phyloP scores from a whole-genome alignment of 2,797 vertebrate genomes.

The Sebastes iracundus region DNA sequence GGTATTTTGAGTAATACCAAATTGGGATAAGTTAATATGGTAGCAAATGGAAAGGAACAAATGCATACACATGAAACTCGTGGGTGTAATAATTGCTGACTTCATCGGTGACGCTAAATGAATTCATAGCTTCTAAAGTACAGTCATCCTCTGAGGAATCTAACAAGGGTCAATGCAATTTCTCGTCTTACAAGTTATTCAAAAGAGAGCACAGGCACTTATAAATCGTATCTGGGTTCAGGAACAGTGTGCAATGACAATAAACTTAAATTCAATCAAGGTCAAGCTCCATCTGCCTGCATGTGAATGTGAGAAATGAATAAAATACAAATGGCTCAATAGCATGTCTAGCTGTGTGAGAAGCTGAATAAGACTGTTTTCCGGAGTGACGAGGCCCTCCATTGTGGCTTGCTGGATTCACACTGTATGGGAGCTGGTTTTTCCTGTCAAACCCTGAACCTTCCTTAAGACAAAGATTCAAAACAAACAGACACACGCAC shows the following conservation, averaged over 20 bases:
- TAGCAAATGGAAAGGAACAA: conserved; percentile 68
- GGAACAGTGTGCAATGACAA: background rate
- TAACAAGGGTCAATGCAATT: background rate
- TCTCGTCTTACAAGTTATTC: conserved; percentile 15
- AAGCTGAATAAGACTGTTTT: conserved; percentile 55
- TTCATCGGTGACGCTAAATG: conserved; percentile 13
- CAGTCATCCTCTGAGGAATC: conserved; percentile 24
- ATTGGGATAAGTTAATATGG: conserved; percentile 54
- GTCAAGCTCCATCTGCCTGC: background rate
- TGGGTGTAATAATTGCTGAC: conserved; percentile 49
- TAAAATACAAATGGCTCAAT: background rate
- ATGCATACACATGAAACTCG: conserved; percentile 47
- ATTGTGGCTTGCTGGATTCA: conserved; percentile 66
- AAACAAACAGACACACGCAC: background rate
- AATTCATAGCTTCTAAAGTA: background rate
- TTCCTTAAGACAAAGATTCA: conserved; percentile 38
- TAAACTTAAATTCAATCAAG: background rate
- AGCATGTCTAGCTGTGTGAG: background rate
- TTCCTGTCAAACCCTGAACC: conserved; percentile 77
- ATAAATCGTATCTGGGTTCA: background rate
- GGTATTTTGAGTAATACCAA: conserved; percentile 51
- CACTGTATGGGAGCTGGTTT: conserved; percentile 77
- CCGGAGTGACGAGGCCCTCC: conserved; percentile 38
- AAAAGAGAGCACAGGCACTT: background rate
- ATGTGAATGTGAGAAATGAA: background rate